Conservation (phyloP, 2,797 vertebrate genomes). For the Chelon labrosus region DNA sequence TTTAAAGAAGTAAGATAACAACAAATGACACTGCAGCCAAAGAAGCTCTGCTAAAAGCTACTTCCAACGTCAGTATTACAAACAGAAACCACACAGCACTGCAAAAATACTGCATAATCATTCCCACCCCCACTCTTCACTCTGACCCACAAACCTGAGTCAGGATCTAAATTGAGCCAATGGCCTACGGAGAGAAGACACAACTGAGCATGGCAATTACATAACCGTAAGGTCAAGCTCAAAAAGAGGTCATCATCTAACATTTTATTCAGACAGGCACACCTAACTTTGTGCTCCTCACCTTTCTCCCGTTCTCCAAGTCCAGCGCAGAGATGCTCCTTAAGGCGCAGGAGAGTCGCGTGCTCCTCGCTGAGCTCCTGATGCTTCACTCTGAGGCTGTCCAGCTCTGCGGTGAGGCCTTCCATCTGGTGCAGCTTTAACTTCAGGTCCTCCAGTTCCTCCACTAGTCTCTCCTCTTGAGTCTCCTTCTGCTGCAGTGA, state of each 20-base stretch:
- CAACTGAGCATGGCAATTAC: conserved; percentile 74
- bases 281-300: conserved; percentile 55
- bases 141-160: conserved; percentile 84
- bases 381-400: conserved; percentile 84
- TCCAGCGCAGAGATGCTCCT: conserved; percentile 79
- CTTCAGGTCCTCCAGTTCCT: conserved; percentile 89
- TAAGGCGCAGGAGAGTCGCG: conserved; percentile 73
- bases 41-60: conserved; percentile 36
- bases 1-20: conserved; percentile 12
- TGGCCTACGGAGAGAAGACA: conserved; percentile 81
- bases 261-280: not conserved
- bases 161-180: conserved; percentile 77
- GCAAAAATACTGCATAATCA: conserved; percentile 63
- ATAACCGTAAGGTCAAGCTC: conserved; percentile 41
- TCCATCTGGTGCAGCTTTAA: conserved; percentile 84
- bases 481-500: conserved; percentile 88
- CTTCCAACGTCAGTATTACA: conserved; percentile 43
- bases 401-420: conserved; percentile 85
- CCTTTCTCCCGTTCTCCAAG: conserved; percentile 87
- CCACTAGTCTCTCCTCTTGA: conserved; percentile 86
- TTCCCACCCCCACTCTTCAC: conserved; percentile 50
- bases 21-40: conserved; percentile 56
- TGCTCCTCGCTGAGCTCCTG: conserved; percentile 88
- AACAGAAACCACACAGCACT: conserved; percentile 70
- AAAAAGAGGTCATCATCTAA: conserved; percentile 24